These are phyloP conservation scores for Periophthalmus magnuspinnatus DNA, from an alignment of 2,797 vertebrate species.

Conservation along the genomic window DNA sequence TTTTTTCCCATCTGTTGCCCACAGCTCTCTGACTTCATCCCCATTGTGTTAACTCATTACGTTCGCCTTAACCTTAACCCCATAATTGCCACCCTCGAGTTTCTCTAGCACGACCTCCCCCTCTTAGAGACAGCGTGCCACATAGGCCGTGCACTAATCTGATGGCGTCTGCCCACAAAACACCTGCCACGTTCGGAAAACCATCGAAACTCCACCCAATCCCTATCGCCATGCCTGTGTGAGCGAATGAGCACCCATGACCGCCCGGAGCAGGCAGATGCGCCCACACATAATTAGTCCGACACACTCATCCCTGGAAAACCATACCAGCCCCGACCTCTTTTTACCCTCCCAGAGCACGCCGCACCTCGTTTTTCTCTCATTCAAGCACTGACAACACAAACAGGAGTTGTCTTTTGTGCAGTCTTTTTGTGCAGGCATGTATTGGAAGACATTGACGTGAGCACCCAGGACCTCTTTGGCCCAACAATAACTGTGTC, in stretches of 20 bases:
- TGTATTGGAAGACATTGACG: slow-evolving; percentile 68
- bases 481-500: slow-evolving; percentile 75
- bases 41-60: slow-evolving; percentile 79
- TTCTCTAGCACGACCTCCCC: slow-evolving; percentile 61
- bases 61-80: slow-evolving; percentile 75
- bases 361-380: slow-evolving; percentile 29
- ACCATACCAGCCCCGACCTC: slow-evolving; percentile 21
- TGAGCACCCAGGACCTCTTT: slow-evolving; percentile 64
- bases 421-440: slow-evolving; percentile 52
- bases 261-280: slow-evolving; percentile 47
- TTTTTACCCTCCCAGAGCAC: slow-evolving; percentile 18
- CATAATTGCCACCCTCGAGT: slow-evolving; percentile 75
- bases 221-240: slow-evolving; percentile 40
- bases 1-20: slow-evolving; percentile 79
- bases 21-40: slow-evolving; percentile 74
- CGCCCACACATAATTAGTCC: slow-evolving; percentile 52
- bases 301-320: slow-evolving; percentile 15
- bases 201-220: slow-evolving; percentile 55
- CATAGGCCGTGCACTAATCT: slow-evolving; percentile 73
- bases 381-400: slow-evolving; percentile 39
- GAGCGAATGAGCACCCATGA: slow-evolving; percentile 49
- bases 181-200: slow-evolving; percentile 71
- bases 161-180: slow-evolving; percentile 72
- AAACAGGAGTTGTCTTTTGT: slow-evolving; percentile 64
- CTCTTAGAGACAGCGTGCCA: slow-evolving; percentile 68